Base-by-base conservation (phyloP, 2,888 invertebrate species). In the Tanypteryx hageni region DNA sequence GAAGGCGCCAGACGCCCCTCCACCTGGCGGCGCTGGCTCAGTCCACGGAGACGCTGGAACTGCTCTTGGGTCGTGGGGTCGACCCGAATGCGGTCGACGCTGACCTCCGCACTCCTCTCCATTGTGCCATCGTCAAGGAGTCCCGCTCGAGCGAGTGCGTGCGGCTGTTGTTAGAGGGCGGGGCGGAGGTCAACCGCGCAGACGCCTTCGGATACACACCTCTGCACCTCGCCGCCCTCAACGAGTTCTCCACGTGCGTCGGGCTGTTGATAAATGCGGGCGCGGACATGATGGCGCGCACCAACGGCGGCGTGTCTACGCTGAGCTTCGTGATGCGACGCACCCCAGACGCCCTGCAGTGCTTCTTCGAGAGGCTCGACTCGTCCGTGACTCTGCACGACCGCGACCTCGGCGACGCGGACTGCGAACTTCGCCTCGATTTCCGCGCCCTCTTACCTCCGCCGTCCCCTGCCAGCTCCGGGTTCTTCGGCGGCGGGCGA, bases 191-290 rank as follows among this genome's bases (percentile, higher is more conserved):
- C 0, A 98, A 98, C 94, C 96, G 96, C 93, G 96, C 97, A 0
- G 98, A 98, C 94, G 96, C 96, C 93, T 98, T 97, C 94, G 98
- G 98, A 22, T 98, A 98, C 94, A 98, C 98, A 0, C 97, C 98
- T 0, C 95, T 98, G 61, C 98, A 98, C 94, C 96, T 98, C 86
- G 98, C 98, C 0, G 98, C 98, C 0, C 95, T 98, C 57, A 98
- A 98, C 94, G 98, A 98, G 94, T 97, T 97, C 94, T 97, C 98
- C 13, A 96, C 96, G 27, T 97, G 97, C 94, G 98, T 97, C 18
- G 95, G 97, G 94, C 95, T 97, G 92, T 95, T 98, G 92, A 95
- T 98, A 93, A 96, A 96, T n/a, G 57, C 57, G 18, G 82, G 89
- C 3, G 91, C 85, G 27, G 76, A 92, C n/a, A 85, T 92, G 22